These are phyloP conservation scores for Gavia stellata DNA, from an alignment of 2,113 vertebrate genomes.

Conservation along the genomic window DNA sequence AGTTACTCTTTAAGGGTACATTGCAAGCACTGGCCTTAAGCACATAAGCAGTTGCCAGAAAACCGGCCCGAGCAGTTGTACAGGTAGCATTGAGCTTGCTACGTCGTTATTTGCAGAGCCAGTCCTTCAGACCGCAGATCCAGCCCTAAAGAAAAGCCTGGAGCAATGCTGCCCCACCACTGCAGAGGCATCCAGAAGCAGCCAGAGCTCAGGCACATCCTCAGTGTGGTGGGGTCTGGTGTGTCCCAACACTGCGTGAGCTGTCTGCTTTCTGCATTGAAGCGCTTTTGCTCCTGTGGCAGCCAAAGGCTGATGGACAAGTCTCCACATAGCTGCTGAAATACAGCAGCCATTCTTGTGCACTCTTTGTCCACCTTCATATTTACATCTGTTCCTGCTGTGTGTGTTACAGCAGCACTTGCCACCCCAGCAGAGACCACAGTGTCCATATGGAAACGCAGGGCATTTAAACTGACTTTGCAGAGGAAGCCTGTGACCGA, in stretches of 20 bases:
- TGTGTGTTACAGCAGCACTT: not conserved
- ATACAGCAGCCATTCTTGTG: not conserved
- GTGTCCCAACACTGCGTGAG: accelerated
- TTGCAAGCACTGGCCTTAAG: not conserved
- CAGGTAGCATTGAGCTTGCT: not conserved
- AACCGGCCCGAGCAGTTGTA: not conserved
- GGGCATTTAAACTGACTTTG: not conserved
- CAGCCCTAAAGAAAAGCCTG: not conserved
- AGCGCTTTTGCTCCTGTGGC: not conserved
- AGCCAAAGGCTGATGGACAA: not conserved
- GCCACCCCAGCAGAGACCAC: not conserved
- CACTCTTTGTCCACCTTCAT: not conserved
- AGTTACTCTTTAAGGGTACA: not conserved
- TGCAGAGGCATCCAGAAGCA: not conserved
- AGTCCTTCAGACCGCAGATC: not conserved
- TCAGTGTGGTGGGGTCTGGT: accelerated
- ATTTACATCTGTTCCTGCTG: accelerated
- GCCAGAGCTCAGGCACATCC: accelerated
- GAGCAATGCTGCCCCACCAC: not conserved
- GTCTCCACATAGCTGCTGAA: not conserved
- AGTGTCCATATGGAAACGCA: accelerated
- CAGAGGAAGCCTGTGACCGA: not conserved
- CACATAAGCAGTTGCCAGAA: not conserved
- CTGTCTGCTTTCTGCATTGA: accelerated
- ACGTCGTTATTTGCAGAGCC: not conserved